Evolutionary conservation across 2,113 vertebrate species (phyloP).

Genomic region (Terrapene triunguis): DNA sequence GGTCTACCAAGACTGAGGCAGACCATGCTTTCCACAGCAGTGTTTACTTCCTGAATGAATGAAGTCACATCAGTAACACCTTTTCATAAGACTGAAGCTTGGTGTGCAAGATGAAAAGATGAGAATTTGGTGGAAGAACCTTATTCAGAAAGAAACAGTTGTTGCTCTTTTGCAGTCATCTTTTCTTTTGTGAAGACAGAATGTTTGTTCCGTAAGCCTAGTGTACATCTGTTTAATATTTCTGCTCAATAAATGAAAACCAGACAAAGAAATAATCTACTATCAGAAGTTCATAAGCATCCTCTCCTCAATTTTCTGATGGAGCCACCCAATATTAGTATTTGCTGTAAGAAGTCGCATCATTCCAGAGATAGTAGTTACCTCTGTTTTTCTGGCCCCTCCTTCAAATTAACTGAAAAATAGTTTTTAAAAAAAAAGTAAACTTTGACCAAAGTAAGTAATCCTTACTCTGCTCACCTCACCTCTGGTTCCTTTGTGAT

Average conservation of each 20-base stretch:
- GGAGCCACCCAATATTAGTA: neutral
- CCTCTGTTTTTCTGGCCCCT: neutral
- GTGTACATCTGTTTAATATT: neutral
- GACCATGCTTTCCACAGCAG: neutral
- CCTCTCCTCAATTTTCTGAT: neutral
- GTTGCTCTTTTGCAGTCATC: neutral
- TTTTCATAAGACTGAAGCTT: neutral
- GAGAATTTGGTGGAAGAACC: neutral
- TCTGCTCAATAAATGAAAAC: neutral
- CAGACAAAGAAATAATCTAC: neutral
- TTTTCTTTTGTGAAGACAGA: neutral
- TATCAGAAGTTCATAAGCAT: neutral
- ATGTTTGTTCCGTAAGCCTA: neutral
- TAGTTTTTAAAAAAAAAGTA: too few species aligned
- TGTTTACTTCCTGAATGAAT: neutral
- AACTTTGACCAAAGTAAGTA: neutral
- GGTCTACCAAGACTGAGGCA: neutral
- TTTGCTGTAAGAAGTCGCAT: neutral
- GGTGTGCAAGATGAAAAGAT: accelerated
- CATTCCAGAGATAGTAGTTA: neutral
- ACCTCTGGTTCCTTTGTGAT: neutral
- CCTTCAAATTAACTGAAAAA: neutral
- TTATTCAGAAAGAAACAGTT: accelerated
- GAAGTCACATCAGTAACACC: neutral
- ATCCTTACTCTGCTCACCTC: neutral